Evolutionary conservation across 2,797 vertebrate genomes (phyloP).

Genomic region (Sandelia bainsii): DNA sequence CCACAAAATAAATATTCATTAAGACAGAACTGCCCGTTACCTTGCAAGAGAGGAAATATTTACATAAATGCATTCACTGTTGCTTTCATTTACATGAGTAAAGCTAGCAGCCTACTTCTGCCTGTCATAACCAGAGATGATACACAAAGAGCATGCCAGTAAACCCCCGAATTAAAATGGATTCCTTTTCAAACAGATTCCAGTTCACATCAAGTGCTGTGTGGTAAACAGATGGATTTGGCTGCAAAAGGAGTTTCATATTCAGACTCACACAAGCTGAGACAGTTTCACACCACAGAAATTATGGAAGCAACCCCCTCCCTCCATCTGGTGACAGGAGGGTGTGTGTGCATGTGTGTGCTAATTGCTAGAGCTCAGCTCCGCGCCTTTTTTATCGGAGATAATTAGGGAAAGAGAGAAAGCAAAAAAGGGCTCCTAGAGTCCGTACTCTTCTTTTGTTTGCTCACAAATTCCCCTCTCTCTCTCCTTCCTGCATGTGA

Average conservation of each 20-base stretch:
- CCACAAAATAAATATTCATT: neutral
- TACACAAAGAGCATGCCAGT: constrained; percentile 7
- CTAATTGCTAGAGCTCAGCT: constrained; percentile 61
- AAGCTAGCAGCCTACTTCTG: constrained; percentile 17
- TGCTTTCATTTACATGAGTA: constrained; percentile 58
- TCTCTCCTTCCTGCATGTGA: constrained; percentile 72
- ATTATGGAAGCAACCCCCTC: constrained; percentile 51
- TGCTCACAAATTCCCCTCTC: constrained; percentile 50
- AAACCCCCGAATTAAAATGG: constrained; percentile 20
- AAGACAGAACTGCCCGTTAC: constrained; percentile 30
- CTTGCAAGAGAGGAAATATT: constrained; percentile 43
- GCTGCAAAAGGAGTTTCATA: constrained; percentile 66
- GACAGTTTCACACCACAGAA: constrained; percentile 65
- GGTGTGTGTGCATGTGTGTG: constrained; percentile 9
- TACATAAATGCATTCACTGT: constrained; percentile 41
- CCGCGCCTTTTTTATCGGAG: constrained; percentile 73
- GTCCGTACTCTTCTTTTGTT: constrained; percentile 58
- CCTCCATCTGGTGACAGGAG: constrained; percentile 67
- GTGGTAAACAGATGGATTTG: constrained; percentile 70
- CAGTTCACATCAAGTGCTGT: constrained; percentile 46
- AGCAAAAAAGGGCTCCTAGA: constrained; percentile 66
- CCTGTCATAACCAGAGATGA: constrained; percentile 30
- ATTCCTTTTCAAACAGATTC: constrained; percentile 42
- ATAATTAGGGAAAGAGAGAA: constrained; percentile 74
- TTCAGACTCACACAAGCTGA: constrained; percentile 64